Conservation (phyloP, 2,888 invertebrate genomes). For the Dusona sp. region DNA sequence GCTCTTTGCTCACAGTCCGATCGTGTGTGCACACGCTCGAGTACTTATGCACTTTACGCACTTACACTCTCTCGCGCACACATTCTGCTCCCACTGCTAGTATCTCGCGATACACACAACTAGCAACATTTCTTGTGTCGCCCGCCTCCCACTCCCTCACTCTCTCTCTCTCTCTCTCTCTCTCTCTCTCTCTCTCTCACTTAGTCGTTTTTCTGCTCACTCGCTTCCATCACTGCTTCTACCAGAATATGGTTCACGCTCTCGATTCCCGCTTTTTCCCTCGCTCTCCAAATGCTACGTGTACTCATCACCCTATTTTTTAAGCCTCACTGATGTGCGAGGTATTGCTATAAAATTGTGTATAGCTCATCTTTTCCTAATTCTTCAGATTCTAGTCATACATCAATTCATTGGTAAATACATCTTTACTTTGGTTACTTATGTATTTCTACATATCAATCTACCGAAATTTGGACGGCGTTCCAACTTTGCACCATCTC, state of each 20-base stretch:
- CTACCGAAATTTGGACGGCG: not conserved
- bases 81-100: conserved; percentile 59
- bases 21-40: conserved; percentile 56
- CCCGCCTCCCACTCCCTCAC: too few relatives aligned
- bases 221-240: not conserved
- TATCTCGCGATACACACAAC: conserved; percentile 59
- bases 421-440: not conserved
- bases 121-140: conserved; percentile 38
- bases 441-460: not conserved
- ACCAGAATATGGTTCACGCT: conserved; percentile 43
- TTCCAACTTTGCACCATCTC: not conserved
- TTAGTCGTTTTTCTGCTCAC: not conserved
- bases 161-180: conserved; percentile 11
- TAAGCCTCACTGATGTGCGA: conserved; percentile 15
- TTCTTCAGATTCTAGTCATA: not conserved
- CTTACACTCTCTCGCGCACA: conserved; percentile 63
- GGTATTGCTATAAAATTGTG: conserved; percentile 12
- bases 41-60: conserved; percentile 68
- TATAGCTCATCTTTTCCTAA: not conserved
- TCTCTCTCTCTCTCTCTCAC: conserved; percentile 16
- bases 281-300: conserved; percentile 34
- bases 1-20: conserved; percentile 41
- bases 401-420: not conserved
- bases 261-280: conserved; percentile 52
- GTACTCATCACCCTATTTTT: conserved; percentile 9